These are phyloP conservation scores for Aulostomus chinensis DNA, from an alignment of 2,797 vertebrate genomes.

Conservation along the genomic window DNA sequence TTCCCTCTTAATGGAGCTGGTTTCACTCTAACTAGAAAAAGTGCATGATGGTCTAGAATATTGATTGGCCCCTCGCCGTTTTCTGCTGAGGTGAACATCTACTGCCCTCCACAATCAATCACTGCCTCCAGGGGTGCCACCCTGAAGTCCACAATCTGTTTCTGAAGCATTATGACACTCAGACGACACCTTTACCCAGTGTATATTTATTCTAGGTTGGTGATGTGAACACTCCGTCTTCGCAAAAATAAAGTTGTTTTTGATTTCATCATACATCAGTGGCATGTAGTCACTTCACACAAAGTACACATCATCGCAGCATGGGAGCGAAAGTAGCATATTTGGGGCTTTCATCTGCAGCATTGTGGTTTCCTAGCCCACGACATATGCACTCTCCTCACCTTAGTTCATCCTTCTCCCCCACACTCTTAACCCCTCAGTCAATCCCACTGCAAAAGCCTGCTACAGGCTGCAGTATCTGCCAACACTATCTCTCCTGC, in stretches of 20 bases:
- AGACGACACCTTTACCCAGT: constrained; percentile 12
- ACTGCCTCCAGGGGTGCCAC: constrained; percentile 49
- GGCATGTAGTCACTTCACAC: constrained; percentile 10
- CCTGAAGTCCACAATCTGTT: constrained; percentile 35
- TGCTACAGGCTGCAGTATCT: constrained; percentile 38
- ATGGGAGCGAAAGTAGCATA: neutral
- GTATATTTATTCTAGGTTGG: constrained; percentile 4
- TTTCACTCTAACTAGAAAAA: constrained; percentile 25
- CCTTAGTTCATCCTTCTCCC: constrained; percentile 35
- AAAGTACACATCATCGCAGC: constrained; percentile 1
- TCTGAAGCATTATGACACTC: constrained; percentile 27
- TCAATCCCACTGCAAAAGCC: constrained; percentile 56
- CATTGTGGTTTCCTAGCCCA: constrained; percentile 34
- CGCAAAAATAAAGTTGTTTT: constrained; percentile 7
- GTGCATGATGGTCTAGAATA: constrained; percentile 12
- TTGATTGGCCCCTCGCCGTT: constrained; percentile 38
- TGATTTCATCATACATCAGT: neutral
- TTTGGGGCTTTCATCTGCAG: no score
- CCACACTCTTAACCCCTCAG: constrained; percentile 60
- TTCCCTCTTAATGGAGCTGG: no score
- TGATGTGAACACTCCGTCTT: no score
- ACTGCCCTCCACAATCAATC: constrained; percentile 59
- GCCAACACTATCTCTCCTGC: constrained; percentile 49
- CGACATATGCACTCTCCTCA: constrained; percentile 40
- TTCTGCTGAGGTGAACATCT: constrained; percentile 73